phyloP scores from a whole-genome alignment of 2,888 invertebrate genomes.

The Bellardia bayeri region DNA sequence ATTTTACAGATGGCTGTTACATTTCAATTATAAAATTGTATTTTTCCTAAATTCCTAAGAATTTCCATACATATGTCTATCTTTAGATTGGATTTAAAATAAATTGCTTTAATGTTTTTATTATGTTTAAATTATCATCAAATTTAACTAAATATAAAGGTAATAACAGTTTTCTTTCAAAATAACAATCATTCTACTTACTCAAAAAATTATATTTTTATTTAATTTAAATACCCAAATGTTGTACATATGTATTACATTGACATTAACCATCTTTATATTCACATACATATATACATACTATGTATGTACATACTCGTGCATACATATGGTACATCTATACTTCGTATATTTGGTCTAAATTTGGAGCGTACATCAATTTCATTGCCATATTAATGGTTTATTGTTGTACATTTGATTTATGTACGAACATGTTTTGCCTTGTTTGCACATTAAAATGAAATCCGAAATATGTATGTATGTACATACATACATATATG shows the following conservation, averaged over 20 bases:
- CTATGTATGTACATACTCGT: too few relatives aligned
- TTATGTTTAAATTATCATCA: too few relatives aligned
- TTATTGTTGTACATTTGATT: constrained; percentile 35
- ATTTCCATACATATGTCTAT: too few relatives aligned
- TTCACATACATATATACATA: too few relatives aligned
- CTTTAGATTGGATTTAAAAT: too few relatives aligned
- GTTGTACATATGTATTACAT: not conserved
- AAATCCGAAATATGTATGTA: not conserved
- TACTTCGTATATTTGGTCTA: not conserved
- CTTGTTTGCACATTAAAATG: constrained; percentile 3
- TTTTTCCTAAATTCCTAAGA: too few relatives aligned
- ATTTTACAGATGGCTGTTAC: too few relatives aligned
- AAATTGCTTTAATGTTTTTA: too few relatives aligned
- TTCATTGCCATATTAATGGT: not conserved
- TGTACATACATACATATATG: too few relatives aligned
- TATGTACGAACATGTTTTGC: constrained; percentile 17
- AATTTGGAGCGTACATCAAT: not conserved
- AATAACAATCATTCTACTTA: not conserved
- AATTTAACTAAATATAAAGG: too few relatives aligned
- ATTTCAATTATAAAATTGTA: too few relatives aligned
- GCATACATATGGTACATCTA: too few relatives aligned
- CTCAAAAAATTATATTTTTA: not conserved
- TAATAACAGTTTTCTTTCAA: not conserved
- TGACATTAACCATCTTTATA: not conserved
- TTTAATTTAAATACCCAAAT: not conserved